Evolutionary conservation across 2,888 invertebrate genomes (phyloP), one percentile per base, ranked within the genome.

Genomic region (Steromphala cineraria): DNA sequence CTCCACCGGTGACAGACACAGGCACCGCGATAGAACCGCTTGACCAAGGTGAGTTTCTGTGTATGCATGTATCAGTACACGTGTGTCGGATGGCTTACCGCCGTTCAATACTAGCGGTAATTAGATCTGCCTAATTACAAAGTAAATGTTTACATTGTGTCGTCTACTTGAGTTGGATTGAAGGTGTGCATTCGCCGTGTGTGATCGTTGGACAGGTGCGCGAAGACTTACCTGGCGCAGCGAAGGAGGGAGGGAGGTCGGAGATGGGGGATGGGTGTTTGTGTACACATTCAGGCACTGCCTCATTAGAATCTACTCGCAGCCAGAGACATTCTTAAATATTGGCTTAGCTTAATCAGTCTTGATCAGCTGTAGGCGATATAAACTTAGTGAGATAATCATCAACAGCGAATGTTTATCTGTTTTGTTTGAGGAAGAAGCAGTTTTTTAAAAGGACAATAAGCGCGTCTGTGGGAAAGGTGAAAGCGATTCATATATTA

Each of bases 71-170:
- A 21, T 24, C 52, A 19, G 53, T 24, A 21, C 52, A 75, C 75
- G 53, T 53, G 53, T 52, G 46, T 53, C 52, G 53, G 19, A 76
- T 67, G 67, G 31, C 67, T 31, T 24, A 19, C 19, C 53, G 28
- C 24, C 19, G 76, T 31, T 31, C 53, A 53, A 55, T 55, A 21
- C n/a, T 24, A 10, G 55, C 53, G 52, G 75, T 75, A 53, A 53
- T 76, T 76, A 52, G 76, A 55, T 31, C 36, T 53, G 24, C 24
- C 55, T 76, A 76, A 76, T 76, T 76, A 53, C 76, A 19, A 31
- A 55, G 53, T 36, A 76, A 76, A 76, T 76, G 53, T 76, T 76
- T 53, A 55, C 55, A 31, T 28, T 55, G n/a, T 76, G 76, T 76
- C 76, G 76, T 76, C 76, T 76, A 36, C 36, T 55, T 21, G 21